Conservation (phyloP, 2,888 invertebrate species). For the Cryptocephalus primarius region DNA sequence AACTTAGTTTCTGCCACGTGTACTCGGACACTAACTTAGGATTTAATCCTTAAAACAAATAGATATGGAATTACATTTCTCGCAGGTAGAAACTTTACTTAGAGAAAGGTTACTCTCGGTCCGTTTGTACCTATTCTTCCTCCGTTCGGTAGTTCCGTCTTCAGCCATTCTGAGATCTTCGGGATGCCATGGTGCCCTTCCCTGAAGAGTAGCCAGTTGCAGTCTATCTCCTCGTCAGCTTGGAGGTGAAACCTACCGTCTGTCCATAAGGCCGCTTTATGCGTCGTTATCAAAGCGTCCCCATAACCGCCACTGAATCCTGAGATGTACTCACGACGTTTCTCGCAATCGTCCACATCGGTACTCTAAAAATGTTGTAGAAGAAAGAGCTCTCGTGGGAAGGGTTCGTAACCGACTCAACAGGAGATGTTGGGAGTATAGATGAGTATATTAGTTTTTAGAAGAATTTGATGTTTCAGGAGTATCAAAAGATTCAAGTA, state of each 20-base stretch:
- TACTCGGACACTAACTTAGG: slow-evolving; percentile 58
- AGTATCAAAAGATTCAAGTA: too few relatives aligned
- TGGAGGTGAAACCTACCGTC: slow-evolving; percentile 75
- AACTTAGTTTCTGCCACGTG: slow-evolving; percentile 53
- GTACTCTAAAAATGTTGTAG: slow-evolving; percentile 49
- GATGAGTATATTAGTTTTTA: too few relatives aligned
- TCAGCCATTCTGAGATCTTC: slow-evolving; percentile 58
- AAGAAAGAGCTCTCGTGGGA: too few relatives aligned
- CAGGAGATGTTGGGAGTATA: too few relatives aligned
- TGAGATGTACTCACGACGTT: slow-evolving; percentile 65
- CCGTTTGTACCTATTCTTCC: slow-evolving; percentile 40
- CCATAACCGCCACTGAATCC: slow-evolving; percentile 74
- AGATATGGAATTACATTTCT: not conserved
- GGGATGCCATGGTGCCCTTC: slow-evolving; percentile 53
- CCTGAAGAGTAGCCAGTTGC: slow-evolving; percentile 84
- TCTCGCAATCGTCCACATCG: slow-evolving; percentile 64
- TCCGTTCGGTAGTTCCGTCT: slow-evolving; percentile 32
- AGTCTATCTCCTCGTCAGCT: slow-evolving; percentile 73
- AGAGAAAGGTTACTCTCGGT: not conserved
- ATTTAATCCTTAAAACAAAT: slow-evolving; percentile 41
- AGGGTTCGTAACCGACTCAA: too few relatives aligned
- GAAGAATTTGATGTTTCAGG: too few relatives aligned
- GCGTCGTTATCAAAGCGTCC: slow-evolving; percentile 54
- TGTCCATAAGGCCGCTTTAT: slow-evolving; percentile 77
- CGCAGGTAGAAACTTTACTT: not conserved